Evolutionary conservation across 2,888 invertebrate species (phyloP).

Genomic region (Candidula unifasciata): DNA sequence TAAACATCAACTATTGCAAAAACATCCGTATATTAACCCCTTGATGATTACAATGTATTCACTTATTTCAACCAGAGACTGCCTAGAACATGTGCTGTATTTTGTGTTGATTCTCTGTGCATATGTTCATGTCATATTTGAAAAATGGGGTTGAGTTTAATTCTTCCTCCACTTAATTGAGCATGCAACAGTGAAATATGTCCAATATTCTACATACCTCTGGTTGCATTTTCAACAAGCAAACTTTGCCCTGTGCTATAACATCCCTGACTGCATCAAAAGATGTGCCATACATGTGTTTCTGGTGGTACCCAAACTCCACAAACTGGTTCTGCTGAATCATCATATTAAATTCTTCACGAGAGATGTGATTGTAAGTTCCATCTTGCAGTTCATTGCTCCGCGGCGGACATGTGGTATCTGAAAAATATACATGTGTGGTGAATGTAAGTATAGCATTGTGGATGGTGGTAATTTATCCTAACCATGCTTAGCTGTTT

Average conservation of each 20-base stretch:
- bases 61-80: too few species aligned
- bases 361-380: slow-evolving; percentile 98
- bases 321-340: slow-evolving; percentile 95
- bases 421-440: slow-evolving; percentile 79
- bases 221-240: slow-evolving; percentile 97
- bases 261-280: slow-evolving; percentile 95
- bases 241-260: slow-evolving; percentile 96
- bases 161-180: too few species aligned
- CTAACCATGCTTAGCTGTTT: too few species aligned
- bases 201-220: slow-evolving; percentile 73
- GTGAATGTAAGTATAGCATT: too few species aligned
- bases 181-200: background rate
- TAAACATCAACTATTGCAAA: too few species aligned
- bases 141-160: too few species aligned
- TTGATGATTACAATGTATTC: too few species aligned
- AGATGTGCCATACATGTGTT: slow-evolving; percentile 97
- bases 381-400: slow-evolving; percentile 96
- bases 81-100: too few species aligned
- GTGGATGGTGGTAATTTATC: too few species aligned
- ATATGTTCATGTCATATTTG: too few species aligned
- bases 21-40: too few species aligned
- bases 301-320: slow-evolving; percentile 98
- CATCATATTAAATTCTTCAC: slow-evolving; percentile 95
- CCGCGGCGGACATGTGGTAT: slow-evolving; percentile 94
- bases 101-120: too few species aligned